Conservation (phyloP, 1,140 invertebrate species). For the Drosophila parvula region DNA sequence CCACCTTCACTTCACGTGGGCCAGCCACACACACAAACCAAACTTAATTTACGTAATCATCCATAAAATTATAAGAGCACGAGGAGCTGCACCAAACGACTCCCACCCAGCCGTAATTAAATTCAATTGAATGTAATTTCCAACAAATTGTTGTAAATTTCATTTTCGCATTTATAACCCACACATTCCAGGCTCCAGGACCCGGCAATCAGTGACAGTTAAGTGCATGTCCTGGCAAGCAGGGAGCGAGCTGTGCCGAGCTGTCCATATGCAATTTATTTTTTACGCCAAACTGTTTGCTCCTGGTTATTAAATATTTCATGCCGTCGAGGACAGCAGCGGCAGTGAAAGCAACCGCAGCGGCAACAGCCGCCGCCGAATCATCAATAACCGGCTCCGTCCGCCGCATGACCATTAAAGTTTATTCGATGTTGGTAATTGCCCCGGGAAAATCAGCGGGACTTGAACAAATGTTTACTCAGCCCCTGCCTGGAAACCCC, state of each 20-base stretch:
- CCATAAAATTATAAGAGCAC: conserved; percentile 52
- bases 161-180: conserved; percentile 62
- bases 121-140: conserved; percentile 75
- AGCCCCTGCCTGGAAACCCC: too few relatives aligned
- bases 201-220: conserved; percentile 52
- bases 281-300: conserved; percentile 64
- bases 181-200: conserved; percentile 11
- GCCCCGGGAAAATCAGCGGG: conserved; percentile 37
- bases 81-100: conserved; percentile 18
- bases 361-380: conserved; percentile 13
- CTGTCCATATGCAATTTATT: conserved; percentile 48
- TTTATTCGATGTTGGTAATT: conserved; percentile 73
- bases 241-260: conserved; percentile 9
- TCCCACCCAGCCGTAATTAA: conserved; percentile 59
- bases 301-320: conserved; percentile 72
- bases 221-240: conserved; percentile 43
- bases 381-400: conserved; percentile 40
- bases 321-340: conserved; percentile 48
- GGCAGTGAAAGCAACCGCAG: conserved; percentile 16
- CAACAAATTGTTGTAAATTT: conserved; percentile 77
- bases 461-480: conserved; percentile 41
- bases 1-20: conserved; percentile 3
- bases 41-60: conserved; percentile 60
- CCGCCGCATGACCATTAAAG: conserved; percentile 63
- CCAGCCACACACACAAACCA: conserved; percentile 34